These are phyloP conservation scores for Turritopsis dohrnii DNA, from an alignment of 30 jellyfish, hydroid and myxozoan species.

Conservation along the genomic window DNA sequence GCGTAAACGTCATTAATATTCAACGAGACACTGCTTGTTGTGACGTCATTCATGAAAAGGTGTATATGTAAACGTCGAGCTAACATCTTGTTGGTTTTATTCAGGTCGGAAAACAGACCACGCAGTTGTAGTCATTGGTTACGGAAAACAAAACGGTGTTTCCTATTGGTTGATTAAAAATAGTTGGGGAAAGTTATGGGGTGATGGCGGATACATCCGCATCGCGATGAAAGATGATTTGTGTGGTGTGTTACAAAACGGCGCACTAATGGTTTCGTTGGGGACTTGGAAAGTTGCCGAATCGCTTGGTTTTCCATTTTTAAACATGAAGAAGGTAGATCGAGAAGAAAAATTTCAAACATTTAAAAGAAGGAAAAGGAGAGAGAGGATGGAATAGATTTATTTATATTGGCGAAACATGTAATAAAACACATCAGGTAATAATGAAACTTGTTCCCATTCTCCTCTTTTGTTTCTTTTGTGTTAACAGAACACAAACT, in stretches of 20 bases:
- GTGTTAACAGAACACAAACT: background rate
- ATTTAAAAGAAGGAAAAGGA: background rate
- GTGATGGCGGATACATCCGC: constrained; percentile 69
- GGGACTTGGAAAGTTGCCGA: constrained; percentile 21
- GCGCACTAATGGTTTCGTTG: constrained; percentile 38
- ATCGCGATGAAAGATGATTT: constrained; percentile 44
- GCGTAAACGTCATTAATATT: background rate
- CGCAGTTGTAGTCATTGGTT: constrained; percentile 81
- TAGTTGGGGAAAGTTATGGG: constrained; percentile 92
- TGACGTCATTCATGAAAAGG: background rate
- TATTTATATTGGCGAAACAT: constrained; percentile 21
- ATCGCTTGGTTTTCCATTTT: constrained; percentile 25
- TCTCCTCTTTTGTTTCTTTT: background rate
- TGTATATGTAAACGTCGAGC: background rate
- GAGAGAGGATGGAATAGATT: constrained; percentile 11
- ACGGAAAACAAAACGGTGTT: constrained; percentile 59
- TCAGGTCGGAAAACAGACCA: constrained; percentile 75
- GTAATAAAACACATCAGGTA: background rate
- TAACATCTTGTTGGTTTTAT: background rate
- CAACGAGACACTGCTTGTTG: too few species aligned
- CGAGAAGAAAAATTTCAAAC: background rate
- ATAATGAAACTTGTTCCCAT: background rate
- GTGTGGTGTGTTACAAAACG: constrained; percentile 45
- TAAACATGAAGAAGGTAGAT: constrained; percentile 20
- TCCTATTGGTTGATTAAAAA: constrained; percentile 81